phyloP scores from a whole-genome alignment of 2,797 vertebrate species.

The Labeo calbasu region DNA sequence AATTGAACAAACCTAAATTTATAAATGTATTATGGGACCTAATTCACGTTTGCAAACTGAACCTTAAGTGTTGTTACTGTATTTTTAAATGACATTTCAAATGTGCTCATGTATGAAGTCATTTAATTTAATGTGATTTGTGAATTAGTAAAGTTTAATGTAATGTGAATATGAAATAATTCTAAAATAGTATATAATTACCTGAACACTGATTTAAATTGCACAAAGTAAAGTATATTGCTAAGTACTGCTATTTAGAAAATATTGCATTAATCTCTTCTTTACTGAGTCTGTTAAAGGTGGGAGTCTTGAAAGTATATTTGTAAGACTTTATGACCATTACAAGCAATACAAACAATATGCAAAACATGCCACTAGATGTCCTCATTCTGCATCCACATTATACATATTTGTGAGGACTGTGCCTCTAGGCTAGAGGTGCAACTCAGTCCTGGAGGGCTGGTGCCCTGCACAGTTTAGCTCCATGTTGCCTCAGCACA shows the following conservation, averaged over 20 bases:
- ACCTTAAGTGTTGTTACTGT: not conserved
- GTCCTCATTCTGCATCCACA: not conserved
- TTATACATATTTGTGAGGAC: not conserved
- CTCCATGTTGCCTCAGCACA: too few relatives aligned
- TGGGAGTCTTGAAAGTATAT: not conserved
- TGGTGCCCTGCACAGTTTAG: too few relatives aligned
- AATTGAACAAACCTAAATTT: not conserved
- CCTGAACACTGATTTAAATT: not conserved
- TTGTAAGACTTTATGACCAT: not conserved
- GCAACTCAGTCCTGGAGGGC: too few relatives aligned
- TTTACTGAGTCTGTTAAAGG: not conserved
- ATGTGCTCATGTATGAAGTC: not conserved
- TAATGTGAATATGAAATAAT: too few relatives aligned
- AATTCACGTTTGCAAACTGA: not conserved
- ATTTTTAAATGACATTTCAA: not conserved
- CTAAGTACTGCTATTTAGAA: not conserved
- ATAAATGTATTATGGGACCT: not conserved
- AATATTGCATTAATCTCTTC: not conserved
- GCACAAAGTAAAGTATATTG: not conserved
- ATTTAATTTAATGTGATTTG: not conserved
- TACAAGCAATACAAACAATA: not conserved
- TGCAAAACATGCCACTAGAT: slow-evolving; percentile 14
- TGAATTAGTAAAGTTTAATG: not conserved
- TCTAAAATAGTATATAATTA: not conserved
- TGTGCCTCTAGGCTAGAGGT: too few relatives aligned